Conservation (phyloP, 2,113 vertebrate species). For the Dipodomys stephensi region DNA sequence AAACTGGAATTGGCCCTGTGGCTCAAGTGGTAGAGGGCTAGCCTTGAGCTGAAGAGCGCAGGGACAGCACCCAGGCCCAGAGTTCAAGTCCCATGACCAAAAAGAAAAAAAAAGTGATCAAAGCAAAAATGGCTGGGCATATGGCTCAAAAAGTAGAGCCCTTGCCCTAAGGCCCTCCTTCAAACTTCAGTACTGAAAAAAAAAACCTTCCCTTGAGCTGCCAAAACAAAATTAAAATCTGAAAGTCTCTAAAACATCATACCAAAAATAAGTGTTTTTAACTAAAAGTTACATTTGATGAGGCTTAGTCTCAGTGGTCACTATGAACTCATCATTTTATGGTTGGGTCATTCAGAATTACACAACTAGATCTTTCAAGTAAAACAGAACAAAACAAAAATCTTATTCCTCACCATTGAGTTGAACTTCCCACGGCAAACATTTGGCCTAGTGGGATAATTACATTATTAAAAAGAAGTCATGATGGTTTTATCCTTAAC, state of each 20-base stretch:
- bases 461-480: constrained; percentile 57
- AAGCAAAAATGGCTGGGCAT: too few species aligned
- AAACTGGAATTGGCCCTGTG: too few species aligned
- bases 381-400: background rate
- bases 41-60: too few species aligned
- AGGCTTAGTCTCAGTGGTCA: background rate
- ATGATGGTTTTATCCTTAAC: background rate
- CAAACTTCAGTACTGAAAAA: too few species aligned
- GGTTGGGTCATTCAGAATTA: constrained; percentile 25
- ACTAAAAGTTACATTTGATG: background rate
- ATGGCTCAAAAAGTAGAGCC: too few species aligned
- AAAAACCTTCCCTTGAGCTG: background rate
- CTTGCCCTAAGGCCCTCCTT: too few species aligned
- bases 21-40: too few species aligned
- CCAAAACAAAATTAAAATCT: constrained; percentile 24
- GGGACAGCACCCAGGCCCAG: too few species aligned
- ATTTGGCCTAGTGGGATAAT: constrained; percentile 12
- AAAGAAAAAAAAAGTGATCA: too few species aligned
- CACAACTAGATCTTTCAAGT: background rate
- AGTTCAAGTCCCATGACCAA: too few species aligned
- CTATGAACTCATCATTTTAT: background rate
- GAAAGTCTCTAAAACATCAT: constrained; percentile 1
- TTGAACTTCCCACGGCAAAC: constrained; percentile 30
- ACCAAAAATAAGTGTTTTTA: constrained; percentile 19
- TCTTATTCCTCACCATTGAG: background rate